These are phyloP conservation scores for Mormyrus iriodes DNA, from an alignment of 2,113 vertebrate species.

Conservation along the genomic window DNA sequence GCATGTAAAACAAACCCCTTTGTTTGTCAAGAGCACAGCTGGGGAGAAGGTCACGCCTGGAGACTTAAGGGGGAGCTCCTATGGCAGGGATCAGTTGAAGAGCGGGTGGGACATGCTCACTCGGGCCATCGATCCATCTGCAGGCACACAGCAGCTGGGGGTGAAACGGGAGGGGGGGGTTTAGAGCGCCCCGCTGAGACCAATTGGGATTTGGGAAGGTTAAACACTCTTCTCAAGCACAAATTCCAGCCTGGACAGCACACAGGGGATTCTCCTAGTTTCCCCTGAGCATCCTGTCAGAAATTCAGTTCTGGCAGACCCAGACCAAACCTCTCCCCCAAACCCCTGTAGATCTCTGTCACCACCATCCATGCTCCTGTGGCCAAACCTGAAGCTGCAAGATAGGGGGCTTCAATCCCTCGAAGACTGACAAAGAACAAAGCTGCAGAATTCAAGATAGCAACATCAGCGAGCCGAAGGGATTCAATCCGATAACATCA, in stretches of 20 bases:
- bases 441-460: slow-evolving; percentile 26
- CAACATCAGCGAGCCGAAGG: neutral
- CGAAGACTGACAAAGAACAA: slow-evolving; percentile 19
- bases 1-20: neutral
- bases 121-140: slow-evolving; percentile 25
- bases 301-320: slow-evolving; percentile 48
- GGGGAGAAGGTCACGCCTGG: slow-evolving; percentile 6
- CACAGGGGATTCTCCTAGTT: slow-evolving; percentile 60
- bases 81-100: neutral
- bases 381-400: slow-evolving; percentile 43
- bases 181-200: slow-evolving; percentile 55
- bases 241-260: slow-evolving; percentile 68
- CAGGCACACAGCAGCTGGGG: slow-evolving; percentile 38
- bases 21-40: neutral
- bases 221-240: slow-evolving; percentile 66
- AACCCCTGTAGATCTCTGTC: slow-evolving; percentile 35
- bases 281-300: slow-evolving; percentile 51
- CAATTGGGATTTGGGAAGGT: slow-evolving; percentile 67
- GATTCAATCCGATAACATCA: neutral
- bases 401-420: slow-evolving; percentile 24
- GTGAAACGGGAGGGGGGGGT: slow-evolving; percentile 44
- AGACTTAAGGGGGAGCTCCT: neutral
- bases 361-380: slow-evolving; percentile 55
- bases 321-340: slow-evolving; percentile 31
- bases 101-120: neutral